These are phyloP conservation scores for Bucorvus abyssinicus DNA, from an alignment of 2,797 vertebrate genomes.

Conservation along the genomic window DNA sequence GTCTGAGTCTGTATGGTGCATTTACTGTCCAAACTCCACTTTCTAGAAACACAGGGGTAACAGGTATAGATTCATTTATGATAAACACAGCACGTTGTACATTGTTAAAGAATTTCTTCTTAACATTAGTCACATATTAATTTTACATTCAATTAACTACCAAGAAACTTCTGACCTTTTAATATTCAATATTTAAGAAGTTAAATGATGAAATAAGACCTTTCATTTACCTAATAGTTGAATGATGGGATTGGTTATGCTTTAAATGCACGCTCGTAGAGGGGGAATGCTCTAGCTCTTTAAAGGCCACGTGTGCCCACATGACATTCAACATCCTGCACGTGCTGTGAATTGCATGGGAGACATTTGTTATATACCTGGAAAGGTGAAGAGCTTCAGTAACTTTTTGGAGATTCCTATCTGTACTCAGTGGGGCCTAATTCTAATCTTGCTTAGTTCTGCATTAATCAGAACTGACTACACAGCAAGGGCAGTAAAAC, in stretches of 20 bases:
- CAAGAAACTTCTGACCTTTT: neutral
- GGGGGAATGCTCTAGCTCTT: neutral
- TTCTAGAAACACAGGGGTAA: neutral
- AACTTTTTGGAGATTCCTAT: slow-evolving; percentile 23
- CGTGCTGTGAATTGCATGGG: neutral
- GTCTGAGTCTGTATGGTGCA: neutral
- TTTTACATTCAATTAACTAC: neutral
- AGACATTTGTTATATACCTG: neutral
- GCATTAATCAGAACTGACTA: slow-evolving; percentile 32
- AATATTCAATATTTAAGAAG: neutral
- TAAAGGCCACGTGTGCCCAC: neutral
- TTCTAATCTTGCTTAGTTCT: slow-evolving; percentile 57
- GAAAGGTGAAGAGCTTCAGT: slow-evolving; percentile 19
- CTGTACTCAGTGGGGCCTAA: neutral
- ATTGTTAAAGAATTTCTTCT: neutral
- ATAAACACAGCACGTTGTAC: neutral
- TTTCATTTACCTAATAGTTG: neutral
- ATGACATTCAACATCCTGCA: neutral
- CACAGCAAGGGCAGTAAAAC: neutral
- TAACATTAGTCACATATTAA: neutral
- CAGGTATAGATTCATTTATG: neutral
- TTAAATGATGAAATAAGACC: neutral
- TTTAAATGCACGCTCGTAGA: neutral
- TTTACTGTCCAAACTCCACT: neutral
- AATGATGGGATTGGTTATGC: neutral